These are phyloP conservation scores for Eilema caniola DNA, from an alignment of 2,888 invertebrate species.

Conservation along the genomic window DNA sequence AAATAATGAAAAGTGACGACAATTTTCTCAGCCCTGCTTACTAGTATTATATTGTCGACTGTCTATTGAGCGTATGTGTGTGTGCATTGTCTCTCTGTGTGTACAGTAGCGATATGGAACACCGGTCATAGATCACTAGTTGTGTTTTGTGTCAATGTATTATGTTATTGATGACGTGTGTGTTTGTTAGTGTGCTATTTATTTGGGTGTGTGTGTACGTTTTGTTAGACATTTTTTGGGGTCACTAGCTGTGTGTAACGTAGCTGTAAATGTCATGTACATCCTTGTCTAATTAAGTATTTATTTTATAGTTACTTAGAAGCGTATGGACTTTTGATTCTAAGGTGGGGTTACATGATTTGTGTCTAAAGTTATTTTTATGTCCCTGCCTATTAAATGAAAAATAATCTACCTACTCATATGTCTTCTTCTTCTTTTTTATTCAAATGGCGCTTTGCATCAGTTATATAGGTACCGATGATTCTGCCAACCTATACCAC, in stretches of 20 bases:
- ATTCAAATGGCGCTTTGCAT: no score
- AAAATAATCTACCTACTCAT: no score
- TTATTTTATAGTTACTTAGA: slow-evolving; percentile 5
- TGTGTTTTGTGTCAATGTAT: slow-evolving; percentile 23
- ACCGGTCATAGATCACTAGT: slow-evolving; percentile 32
- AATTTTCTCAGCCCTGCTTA: slow-evolving; percentile 36
- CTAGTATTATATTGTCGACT: slow-evolving; percentile 38
- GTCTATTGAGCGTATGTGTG: slow-evolving; percentile 60
- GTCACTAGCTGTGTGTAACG: slow-evolving; percentile 21
- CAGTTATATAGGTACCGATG: no score
- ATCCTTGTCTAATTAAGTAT: slow-evolving; percentile 15
- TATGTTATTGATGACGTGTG: slow-evolving; percentile 21
- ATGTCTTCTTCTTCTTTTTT: no score
- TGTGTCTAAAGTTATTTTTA: no score
- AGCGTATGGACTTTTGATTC: slow-evolving; percentile 1
- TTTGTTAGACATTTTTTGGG: slow-evolving; percentile 20
- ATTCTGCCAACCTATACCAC: no score
- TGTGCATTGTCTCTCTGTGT: slow-evolving; percentile 36
- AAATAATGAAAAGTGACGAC: neutral
- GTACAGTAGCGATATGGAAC: slow-evolving; percentile 28
- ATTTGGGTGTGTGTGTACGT: slow-evolving; percentile 18
- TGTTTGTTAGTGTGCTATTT: slow-evolving; percentile 19
- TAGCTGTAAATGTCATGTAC: slow-evolving; percentile 20
- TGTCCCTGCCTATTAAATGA: no score
- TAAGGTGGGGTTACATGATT: neutral